Evolutionary conservation across 1,140 invertebrate genomes (phyloP), one percentile per base, ranked within the genome.

Genomic region (Saccostrea echinata): DNA sequence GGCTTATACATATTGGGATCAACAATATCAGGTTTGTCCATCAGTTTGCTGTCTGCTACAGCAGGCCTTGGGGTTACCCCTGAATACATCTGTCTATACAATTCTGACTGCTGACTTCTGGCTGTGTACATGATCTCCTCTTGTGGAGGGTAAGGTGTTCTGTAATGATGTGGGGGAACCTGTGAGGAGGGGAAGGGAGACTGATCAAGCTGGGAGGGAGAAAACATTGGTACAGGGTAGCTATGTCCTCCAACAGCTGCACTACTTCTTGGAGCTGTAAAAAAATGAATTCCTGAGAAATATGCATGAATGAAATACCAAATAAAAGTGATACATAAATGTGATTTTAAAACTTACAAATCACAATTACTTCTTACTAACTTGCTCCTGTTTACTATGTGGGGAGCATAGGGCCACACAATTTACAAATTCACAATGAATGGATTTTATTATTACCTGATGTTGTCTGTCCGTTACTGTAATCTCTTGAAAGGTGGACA

Each of bases 121-220:
- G 68, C 68, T 33, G 68, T 35, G 68, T 52, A 51, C n/a, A 30
- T 33, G 4, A 76, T n/a, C 21, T 84, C 61, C 33, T 27, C 52
- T 24, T 43, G 24, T 27, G 83, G 84, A 51, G 61, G 84, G 57
- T 85, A 84, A 18, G 84, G 87, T 24, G 85, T 76, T 16, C 27
- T 24, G 24, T 30, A 24, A 30, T 27, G 13, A 16, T 76, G 68
- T 33, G 24, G 68, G 27, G 24, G 24, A 30, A 76, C 68, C 12
- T 76, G 64, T 16, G 55, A 57, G 27, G 64, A 24, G 12, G 64
- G 64, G 64, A 71, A 71, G n/a, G 55, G 55, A 57, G 13, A 12
- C 55, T 57, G 55, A 4, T 16, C 55, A 57, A 13, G 3, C 55
- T 57, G 55, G 55, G 55, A 57, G 21, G 55, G 55, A 57, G 55